phyloP scores from a whole-genome alignment of 2,888 invertebrate genomes.

The Dyspetes luteomarginatus region DNA sequence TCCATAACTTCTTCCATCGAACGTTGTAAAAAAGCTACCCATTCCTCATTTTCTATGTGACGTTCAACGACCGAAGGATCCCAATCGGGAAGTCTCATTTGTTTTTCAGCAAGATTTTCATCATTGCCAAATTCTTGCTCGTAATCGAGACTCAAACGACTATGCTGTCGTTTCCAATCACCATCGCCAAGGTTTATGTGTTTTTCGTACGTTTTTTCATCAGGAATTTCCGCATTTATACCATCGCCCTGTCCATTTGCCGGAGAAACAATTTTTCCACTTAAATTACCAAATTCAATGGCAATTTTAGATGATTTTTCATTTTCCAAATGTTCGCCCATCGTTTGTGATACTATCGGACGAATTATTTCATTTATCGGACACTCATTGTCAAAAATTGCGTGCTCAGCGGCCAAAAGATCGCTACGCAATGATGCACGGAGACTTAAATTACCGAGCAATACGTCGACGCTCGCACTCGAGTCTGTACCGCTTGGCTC shows the following conservation, averaged over 20 bases:
- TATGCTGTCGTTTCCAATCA: constrained; percentile 62
- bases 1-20: constrained; percentile 93
- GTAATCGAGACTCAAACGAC: constrained; percentile 72
- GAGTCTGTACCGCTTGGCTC: constrained; percentile 78
- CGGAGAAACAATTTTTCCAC: constrained; percentile 26
- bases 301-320: constrained; percentile 13
- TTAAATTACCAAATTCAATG: constrained; percentile 8
- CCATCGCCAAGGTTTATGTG: constrained; percentile 21
- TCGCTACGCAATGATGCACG: constrained; percentile 77
- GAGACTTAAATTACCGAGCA: constrained; percentile 79
- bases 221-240: constrained; percentile 9
- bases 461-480: constrained; percentile 78
- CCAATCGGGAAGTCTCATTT: constrained; percentile 75
- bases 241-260: constrained; percentile 60
- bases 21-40: constrained; percentile 92
- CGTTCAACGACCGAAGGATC: constrained; percentile 78
- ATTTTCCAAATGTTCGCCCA: constrained; percentile 38
- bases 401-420: constrained; percentile 74
- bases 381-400: constrained; percentile 73
- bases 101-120: constrained; percentile 62
- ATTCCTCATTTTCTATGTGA: constrained; percentile 93
- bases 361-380: constrained; percentile 64
- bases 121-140: constrained; percentile 72
- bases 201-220: constrained; percentile 26
- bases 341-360: constrained; percentile 4